phyloP scores from a whole-genome alignment of 2,888 invertebrate species.

The Drosophila koepferae region DNA sequence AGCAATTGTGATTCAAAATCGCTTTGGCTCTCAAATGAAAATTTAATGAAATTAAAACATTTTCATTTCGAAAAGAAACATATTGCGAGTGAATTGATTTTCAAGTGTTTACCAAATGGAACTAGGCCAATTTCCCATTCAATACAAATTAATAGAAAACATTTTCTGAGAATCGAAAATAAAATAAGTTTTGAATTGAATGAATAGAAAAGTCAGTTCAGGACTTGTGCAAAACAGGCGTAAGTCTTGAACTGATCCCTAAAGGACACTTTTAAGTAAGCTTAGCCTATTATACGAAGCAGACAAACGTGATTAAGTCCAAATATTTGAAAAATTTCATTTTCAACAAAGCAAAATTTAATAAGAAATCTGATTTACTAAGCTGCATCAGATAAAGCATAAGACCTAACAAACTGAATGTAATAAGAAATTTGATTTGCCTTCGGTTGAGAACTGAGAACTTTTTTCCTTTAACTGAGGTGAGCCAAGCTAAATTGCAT shows the following conservation, averaged over 20 bases:
- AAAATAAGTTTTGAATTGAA: neutral
- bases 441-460: neutral
- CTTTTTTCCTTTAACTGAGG: neutral
- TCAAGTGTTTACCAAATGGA: constrained; percentile 6
- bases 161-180: neutral
- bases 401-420: neutral
- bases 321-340: neutral
- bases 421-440: neutral
- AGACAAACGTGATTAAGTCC: neutral
- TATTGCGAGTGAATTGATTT: constrained; percentile 12
- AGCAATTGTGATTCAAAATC: neutral
- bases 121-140: constrained; percentile 6
- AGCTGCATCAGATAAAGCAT: neutral
- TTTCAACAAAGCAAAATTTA: neutral
- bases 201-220: neutral
- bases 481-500: neutral
- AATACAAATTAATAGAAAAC: constrained; percentile 2
- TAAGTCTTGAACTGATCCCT: neutral
- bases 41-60: constrained; percentile 15
- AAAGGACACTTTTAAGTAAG: neutral
- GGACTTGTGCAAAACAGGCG: neutral
- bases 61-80: neutral
- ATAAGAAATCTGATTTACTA: neutral
- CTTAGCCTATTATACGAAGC: neutral
- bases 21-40: neutral